A percentile compares a stretch with the other conserved stretches of the same genome.
Conservation (phyloP, 2,888 invertebrate genomes). For the Stenotaenia linearis region DNA sequence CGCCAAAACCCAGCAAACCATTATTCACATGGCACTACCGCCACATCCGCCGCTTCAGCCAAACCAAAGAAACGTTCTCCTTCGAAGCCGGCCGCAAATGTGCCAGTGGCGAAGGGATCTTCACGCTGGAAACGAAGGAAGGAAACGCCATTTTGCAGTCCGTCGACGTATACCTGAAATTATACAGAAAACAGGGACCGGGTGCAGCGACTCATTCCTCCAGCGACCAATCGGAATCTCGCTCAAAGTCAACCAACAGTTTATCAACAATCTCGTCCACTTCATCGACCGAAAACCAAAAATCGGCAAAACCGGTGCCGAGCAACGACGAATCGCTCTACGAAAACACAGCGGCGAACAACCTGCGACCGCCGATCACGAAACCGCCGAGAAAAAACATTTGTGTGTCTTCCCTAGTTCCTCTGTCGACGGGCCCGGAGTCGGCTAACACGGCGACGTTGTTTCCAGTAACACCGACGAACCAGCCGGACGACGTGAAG, state of each 20-base stretch:
- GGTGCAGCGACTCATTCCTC: not conserved
- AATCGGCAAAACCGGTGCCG: not conserved
- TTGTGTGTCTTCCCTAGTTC: not conserved
- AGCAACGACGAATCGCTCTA: not conserved
- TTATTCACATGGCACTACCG: conserved; percentile 42
- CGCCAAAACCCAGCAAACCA: conserved; percentile 34
- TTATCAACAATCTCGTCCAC: not conserved
- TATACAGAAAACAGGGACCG: conserved; percentile 26
- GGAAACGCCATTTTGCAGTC: conserved; percentile 35
- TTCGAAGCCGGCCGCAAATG: conserved; percentile 45
- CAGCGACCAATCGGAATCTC: not conserved
- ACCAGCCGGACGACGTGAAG: not conserved
- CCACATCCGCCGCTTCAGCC: conserved; percentile 43
- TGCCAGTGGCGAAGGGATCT: conserved; percentile 42
- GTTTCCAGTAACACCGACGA: too few relatives aligned
- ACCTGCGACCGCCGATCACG: conserved; percentile 32
- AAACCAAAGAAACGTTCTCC: conserved; percentile 40
- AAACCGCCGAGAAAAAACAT: conserved; percentile 35
- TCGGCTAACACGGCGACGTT: not conserved
- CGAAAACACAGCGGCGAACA: conserved; percentile 28
- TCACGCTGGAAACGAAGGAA: conserved; percentile 35
- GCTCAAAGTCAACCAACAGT: too few relatives aligned
- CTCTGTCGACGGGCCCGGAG: not conserved
- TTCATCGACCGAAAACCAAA: not conserved
- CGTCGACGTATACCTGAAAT: conserved; percentile 30